Evolutionary conservation across 1,140 invertebrate species (phyloP).

Genomic region (Drosophila tropicalis): DNA sequence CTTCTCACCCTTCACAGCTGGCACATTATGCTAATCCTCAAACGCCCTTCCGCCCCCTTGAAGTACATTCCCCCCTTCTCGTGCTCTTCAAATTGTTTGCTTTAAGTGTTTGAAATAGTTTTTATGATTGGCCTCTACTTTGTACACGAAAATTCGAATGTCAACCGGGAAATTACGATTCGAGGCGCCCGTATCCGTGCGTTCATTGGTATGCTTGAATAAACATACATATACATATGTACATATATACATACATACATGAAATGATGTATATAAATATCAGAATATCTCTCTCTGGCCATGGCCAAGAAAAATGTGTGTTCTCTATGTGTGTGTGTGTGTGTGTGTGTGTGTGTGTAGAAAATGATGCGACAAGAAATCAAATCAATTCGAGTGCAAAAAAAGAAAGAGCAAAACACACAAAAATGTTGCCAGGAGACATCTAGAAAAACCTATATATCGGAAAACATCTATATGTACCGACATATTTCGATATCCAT

Average conservation of each 20-base stretch:
- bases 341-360: not conserved
- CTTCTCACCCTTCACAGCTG: not conserved
- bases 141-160: slow-evolving; percentile 43
- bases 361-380: slow-evolving; percentile 11
- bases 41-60: not conserved
- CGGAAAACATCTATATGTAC: slow-evolving; percentile 3
- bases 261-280: not conserved
- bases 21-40: not conserved
- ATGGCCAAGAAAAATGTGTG: slow-evolving; percentile 19
- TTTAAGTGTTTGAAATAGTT: slow-evolving; percentile 28
- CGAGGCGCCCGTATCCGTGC: slow-evolving; percentile 15
- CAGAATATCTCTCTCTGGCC: not conserved
- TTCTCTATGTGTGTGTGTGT: no score
- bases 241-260: slow-evolving; percentile 22
- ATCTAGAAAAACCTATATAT: slow-evolving; percentile 5
- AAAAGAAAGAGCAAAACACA: not conserved
- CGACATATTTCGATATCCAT: no score
- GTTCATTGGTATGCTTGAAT: slow-evolving; percentile 37
- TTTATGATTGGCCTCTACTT: slow-evolving; percentile 47
- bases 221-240: slow-evolving; percentile 37
- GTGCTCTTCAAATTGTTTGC: not conserved
- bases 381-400: slow-evolving; percentile 35
- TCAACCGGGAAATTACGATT: slow-evolving; percentile 50
- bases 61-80: not conserved
- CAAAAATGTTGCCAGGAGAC: slow-evolving; percentile 11